Evolutionary conservation across 2,888 invertebrate genomes (phyloP).

Genomic region (Chalcis sispes): DNA sequence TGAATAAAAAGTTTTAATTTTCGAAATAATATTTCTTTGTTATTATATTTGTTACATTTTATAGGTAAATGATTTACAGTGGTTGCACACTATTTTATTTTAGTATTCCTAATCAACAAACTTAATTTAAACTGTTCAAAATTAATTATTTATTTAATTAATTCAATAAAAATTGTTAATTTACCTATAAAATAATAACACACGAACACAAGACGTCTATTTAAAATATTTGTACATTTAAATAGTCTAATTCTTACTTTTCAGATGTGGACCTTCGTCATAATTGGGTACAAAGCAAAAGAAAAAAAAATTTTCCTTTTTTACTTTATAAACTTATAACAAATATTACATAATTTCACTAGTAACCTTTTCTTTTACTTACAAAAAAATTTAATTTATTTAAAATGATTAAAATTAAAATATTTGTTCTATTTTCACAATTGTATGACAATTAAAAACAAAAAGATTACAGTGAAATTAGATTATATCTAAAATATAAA

Average conservation of each 20-base stretch:
- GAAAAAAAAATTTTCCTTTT: constrained; percentile 40
- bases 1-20: constrained; percentile 28
- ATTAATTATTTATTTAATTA: not conserved
- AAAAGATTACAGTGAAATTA: constrained; percentile 44
- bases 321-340: constrained; percentile 29
- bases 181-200: constrained; percentile 39
- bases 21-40: constrained; percentile 50
- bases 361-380: constrained; percentile 36
- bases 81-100: too few species aligned
- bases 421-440: not conserved
- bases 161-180: not conserved
- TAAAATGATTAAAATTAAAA: not conserved
- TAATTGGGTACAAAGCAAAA: constrained; percentile 51
- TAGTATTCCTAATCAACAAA: too few species aligned
- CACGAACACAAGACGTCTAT: constrained; percentile 27
- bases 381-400: not conserved
- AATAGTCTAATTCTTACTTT: constrained; percentile 52
- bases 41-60: constrained; percentile 42
- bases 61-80: constrained; percentile 47
- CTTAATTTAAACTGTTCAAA: not conserved
- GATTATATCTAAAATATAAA: constrained; percentile 26
- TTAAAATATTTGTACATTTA: constrained; percentile 44
- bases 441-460: not conserved
- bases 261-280: constrained; percentile 50
- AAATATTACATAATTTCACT: constrained; percentile 19